These are phyloP conservation scores for Philereme vetulata DNA, from an alignment of 2,888 invertebrate species.

Conservation along the genomic window DNA sequence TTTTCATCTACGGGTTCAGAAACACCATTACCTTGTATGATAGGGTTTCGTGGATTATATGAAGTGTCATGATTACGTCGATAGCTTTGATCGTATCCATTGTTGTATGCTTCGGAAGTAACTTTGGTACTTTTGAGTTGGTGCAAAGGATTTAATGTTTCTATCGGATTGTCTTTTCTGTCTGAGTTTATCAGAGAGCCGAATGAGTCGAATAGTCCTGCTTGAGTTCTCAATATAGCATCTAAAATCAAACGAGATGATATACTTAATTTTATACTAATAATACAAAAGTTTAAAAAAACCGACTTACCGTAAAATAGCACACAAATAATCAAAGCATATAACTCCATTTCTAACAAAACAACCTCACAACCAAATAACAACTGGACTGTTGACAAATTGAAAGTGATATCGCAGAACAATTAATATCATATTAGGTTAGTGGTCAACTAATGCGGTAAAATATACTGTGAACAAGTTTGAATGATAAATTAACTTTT, in stretches of 20 bases:
- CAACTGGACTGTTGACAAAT: too few relatives aligned
- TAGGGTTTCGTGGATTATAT: not conserved
- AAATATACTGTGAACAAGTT: too few relatives aligned
- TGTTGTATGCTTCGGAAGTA: not conserved
- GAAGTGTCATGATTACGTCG: slow-evolving; percentile 1
- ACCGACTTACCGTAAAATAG: too few relatives aligned
- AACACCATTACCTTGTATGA: not conserved
- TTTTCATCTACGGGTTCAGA: slow-evolving; percentile 16
- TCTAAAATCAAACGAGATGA: slow-evolving; percentile 11
- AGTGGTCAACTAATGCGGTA: too few relatives aligned
- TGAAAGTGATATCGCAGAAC: too few relatives aligned
- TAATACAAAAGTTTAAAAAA: too few relatives aligned
- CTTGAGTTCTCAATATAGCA: not conserved
- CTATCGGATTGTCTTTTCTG: slow-evolving; percentile 2
- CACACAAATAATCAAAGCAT: too few relatives aligned
- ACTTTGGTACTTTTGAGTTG: slow-evolving; percentile 7
- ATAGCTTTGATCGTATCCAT: not conserved
- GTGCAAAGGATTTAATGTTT: slow-evolving; percentile 9
- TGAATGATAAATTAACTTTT: too few relatives aligned
- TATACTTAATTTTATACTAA: too few relatives aligned
- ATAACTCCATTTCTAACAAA: too few relatives aligned
- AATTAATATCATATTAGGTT: too few relatives aligned
- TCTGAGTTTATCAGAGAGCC: slow-evolving; percentile 2
- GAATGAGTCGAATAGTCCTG: slow-evolving; percentile 16
- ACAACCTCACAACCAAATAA: too few relatives aligned